Evolutionary conservation across 1,140 invertebrate species (phyloP).

Genomic region (Panonychus citri): DNA sequence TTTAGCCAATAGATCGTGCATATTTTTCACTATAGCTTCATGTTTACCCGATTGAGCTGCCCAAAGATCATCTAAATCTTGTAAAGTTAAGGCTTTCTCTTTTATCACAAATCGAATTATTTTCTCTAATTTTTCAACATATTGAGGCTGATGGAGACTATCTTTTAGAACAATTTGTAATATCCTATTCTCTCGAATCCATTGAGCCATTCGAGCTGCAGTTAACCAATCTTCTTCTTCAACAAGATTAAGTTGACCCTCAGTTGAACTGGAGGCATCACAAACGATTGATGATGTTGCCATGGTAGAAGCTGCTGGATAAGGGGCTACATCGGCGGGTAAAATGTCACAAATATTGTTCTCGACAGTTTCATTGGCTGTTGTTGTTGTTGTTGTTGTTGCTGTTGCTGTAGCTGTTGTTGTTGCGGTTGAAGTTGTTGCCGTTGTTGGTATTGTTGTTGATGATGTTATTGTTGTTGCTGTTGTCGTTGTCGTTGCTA

Average conservation of each 20-base stretch:
- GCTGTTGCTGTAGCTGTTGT: no score
- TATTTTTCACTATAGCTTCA: slow-evolving; percentile 86
- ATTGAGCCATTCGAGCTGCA: slow-evolving; percentile 74
- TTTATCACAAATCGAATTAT: slow-evolving; percentile 90
- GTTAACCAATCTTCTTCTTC: slow-evolving; percentile 82
- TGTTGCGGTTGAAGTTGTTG: no score
- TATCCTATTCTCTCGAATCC: slow-evolving; percentile 89
- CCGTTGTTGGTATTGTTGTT: no score
- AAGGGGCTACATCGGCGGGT: not conserved
- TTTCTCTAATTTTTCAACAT: slow-evolving; percentile 93
- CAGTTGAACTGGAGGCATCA: slow-evolving; percentile 16
- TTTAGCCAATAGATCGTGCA: slow-evolving; percentile 86
- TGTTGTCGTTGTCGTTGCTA: no score
- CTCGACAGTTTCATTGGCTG: no score
- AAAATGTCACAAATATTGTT: not conserved
- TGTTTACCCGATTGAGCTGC: slow-evolving; percentile 82
- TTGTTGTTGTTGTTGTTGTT: no score
- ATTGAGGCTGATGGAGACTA: slow-evolving; percentile 83
- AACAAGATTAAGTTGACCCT: slow-evolving; percentile 29
- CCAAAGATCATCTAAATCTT: slow-evolving; percentile 86
- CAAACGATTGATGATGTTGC: not conserved
- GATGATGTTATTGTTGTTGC: no score
- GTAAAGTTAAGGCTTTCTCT: slow-evolving; percentile 65
- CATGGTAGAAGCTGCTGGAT: not conserved
- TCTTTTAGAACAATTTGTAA: slow-evolving; percentile 82